phyloP scores from a whole-genome alignment of 2,797 vertebrate genomes.

The Liparis tanakae region DNA sequence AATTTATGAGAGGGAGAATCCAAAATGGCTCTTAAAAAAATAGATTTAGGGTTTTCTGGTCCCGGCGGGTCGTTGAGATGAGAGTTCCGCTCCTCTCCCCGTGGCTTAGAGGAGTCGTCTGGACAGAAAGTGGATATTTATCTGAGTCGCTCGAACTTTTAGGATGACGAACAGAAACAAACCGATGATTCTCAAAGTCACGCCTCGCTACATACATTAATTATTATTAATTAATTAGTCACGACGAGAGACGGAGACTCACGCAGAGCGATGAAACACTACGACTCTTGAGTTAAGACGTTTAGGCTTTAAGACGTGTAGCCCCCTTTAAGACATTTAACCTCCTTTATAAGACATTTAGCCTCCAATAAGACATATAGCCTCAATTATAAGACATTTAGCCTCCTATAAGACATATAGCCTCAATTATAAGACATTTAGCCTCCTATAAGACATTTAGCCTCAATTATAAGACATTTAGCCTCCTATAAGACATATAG shows the following conservation, averaged over 20 bases:
- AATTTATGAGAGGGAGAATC: constrained; percentile 45
- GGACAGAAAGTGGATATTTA: constrained; percentile 29
- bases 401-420: too few species aligned
- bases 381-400: too few species aligned
- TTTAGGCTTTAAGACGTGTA: too few species aligned
- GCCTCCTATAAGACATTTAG: too few species aligned
- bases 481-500: too few species aligned
- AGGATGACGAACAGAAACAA: constrained; percentile 27
- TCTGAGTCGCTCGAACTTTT: constrained; percentile 20
- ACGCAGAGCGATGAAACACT: constrained; percentile 23
- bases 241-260: constrained; percentile 27
- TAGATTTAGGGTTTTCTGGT: constrained; percentile 41
- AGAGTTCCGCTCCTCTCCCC: constrained; percentile 13
- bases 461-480: too few species aligned
- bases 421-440: too few species aligned
- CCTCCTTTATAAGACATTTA: too few species aligned
- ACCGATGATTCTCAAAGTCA: constrained; percentile 24
- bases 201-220: too few species aligned
- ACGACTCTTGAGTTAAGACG: not conserved
- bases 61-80: constrained; percentile 33
- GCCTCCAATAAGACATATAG: too few species aligned
- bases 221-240: too few species aligned
- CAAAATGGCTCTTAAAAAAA: constrained; percentile 41
- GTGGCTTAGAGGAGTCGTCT: constrained; percentile 43
- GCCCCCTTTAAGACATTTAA: too few species aligned